Evolutionary conservation across 2,888 invertebrate genomes (phyloP).

Genomic region (Drosophila suboccidentalis): DNA sequence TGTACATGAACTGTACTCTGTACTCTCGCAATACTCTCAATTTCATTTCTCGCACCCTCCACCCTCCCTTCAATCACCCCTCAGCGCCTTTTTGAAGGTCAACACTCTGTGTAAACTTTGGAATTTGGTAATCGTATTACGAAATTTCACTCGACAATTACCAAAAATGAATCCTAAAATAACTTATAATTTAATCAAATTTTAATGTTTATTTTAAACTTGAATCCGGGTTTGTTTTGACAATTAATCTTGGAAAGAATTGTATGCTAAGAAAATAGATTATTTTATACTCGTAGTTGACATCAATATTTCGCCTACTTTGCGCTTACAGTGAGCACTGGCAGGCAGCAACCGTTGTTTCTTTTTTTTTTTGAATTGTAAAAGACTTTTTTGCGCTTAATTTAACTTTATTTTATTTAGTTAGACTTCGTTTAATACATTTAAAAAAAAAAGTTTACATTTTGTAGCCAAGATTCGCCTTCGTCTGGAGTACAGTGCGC

Average conservation of each 20-base stretch:
- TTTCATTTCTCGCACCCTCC: slow-evolving; percentile 34
- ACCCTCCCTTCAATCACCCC: neutral
- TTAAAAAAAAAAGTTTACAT: slow-evolving; percentile 14
- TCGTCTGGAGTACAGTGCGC: slow-evolving; percentile 4
- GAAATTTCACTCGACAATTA: slow-evolving; percentile 16
- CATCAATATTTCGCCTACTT: neutral
- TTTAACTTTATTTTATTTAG: slow-evolving; percentile 6
- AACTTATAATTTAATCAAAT: neutral
- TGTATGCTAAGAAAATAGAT: neutral
- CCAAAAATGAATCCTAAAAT: slow-evolving; percentile 1
- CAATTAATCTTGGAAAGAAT: neutral
- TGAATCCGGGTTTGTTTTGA: neutral
- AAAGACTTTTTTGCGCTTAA: slow-evolving; percentile 5
- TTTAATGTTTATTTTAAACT: slow-evolving; percentile 5
- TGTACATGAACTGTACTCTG: slow-evolving; percentile 2
- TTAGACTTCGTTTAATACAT: slow-evolving; percentile 20
- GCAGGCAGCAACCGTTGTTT: neutral
- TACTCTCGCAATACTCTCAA: slow-evolving; percentile 44
- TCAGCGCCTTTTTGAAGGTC: slow-evolving; percentile 42
- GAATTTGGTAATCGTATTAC: slow-evolving; percentile 19
- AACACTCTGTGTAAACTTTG: slow-evolving; percentile 20
- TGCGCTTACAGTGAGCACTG: slow-evolving; percentile 3
- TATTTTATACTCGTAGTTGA: neutral
- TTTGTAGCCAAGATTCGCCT: neutral
- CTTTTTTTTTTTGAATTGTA: too few species aligned